These are phyloP conservation scores for Stylophora pistillata DNA, from an alignment of 64 coral and sea anemone genomes.

Conservation along the genomic window DNA sequence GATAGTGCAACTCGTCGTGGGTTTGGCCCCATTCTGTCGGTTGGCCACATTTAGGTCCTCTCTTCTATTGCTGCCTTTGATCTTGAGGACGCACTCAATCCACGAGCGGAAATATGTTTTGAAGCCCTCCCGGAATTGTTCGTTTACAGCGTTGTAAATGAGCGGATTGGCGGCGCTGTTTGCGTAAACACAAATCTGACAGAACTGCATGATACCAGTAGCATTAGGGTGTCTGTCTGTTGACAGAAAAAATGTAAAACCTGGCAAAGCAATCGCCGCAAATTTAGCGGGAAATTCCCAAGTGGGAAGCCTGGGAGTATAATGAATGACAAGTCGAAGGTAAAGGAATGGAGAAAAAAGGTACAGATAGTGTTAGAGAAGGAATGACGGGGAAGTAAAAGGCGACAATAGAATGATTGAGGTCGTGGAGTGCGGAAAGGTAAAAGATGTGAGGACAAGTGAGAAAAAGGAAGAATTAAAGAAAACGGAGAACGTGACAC, in stretches of 20 bases:
- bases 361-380: too few species aligned
- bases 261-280: not conserved
- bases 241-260: not conserved
- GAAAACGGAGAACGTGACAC: too few species aligned
- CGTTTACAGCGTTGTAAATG: constrained; percentile 87
- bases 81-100: constrained; percentile 51
- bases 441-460: too few species aligned
- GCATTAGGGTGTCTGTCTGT: constrained; percentile 5
- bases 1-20: not conserved
- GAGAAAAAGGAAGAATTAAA: too few species aligned
- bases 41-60: not conserved
- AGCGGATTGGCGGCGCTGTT: constrained; percentile 90
- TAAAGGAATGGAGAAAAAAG: too few species aligned
- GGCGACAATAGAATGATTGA: too few species aligned
- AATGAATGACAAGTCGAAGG: too few species aligned
- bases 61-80: constrained; percentile 10
- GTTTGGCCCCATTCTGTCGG: not conserved
- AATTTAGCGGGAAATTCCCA: not conserved
- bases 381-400: too few species aligned
- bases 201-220: constrained; percentile 48
- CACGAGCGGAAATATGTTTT: constrained; percentile 83
- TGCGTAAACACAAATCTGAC: constrained; percentile 87
- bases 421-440: too few species aligned
- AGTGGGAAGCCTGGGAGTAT: too few species aligned
- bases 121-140: constrained; percentile 88